Evolutionary conservation across 2,888 invertebrate species (phyloP), one percentile per base, ranked within the genome.

Genomic region (Hypolimnas misippus): DNA sequence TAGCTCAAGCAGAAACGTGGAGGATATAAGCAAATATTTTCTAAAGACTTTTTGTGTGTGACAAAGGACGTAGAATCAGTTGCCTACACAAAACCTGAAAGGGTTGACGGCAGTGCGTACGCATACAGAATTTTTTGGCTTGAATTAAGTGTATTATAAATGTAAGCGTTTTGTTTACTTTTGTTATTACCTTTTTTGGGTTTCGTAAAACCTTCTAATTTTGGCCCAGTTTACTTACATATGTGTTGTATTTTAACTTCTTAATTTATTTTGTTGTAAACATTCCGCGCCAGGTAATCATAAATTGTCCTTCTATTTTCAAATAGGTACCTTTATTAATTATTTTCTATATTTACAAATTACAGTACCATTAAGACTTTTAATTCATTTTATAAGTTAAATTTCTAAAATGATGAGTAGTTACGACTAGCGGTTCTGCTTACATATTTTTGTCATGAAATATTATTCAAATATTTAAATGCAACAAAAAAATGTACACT

Each of bases 1-100:
- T 59, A 63, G 55, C 14, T 33, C 35, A 14, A 46, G 44, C 40
- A 40, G 51, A 59, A 56, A 61, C 33, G 49, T 33, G 14, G 16
- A 38, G 25, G 35, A 52, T 46, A 21, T 59, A 59, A 59, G 51
- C 51, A 63, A 63, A 63, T 63, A 50, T 63, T 63, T 63, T 55
- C 51, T 38, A 42, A 63, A 59, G 46, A 49, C 40, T 51, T 31
- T 58, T 51, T 62, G 53, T 57, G 21, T 21, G 12, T 17, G 42
- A 33, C 54, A 44, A 59, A 53, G 52, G 51, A 49, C 12, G 25
- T 21, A 19, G 38, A 60, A 54, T 49, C 49, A 25, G 49, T 16
- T 42, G 31, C 25, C 44, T 5, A 44, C 33, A 52, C 51, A 46
- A 51, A 52, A 14, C 33, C 31, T 21, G 44, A 38, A 49, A 49